A percentile compares a stretch with the other conserved stretches of the same genome.
Conservation (phyloP, 2,797 vertebrate species). For the Dendrocincla fuliginosa region DNA sequence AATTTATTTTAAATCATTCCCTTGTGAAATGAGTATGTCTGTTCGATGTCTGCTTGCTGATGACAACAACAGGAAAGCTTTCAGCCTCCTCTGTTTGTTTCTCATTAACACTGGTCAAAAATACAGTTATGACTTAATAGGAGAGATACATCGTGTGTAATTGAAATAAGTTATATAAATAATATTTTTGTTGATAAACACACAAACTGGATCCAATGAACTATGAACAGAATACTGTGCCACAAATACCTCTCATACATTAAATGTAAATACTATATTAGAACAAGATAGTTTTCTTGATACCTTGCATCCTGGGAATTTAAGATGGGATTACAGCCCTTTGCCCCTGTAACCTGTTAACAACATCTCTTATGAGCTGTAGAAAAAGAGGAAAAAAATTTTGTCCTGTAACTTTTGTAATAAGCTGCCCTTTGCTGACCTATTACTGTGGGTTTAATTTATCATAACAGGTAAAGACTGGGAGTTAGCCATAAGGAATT, state of each 20-base stretch:
- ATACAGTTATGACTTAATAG: neutral
- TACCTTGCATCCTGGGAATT: neutral
- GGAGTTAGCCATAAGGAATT: neutral
- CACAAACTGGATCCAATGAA: neutral
- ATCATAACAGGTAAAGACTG: neutral
- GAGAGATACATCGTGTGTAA: neutral
- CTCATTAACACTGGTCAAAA: neutral
- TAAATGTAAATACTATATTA: neutral
- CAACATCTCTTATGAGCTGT: neutral
- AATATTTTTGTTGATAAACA: neutral
- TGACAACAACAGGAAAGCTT: neutral
- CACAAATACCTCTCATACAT: neutral
- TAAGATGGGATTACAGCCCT: neutral
- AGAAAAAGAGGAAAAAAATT: neutral
- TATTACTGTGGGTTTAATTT: neutral
- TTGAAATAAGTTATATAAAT: neutral
- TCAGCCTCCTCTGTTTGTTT: neutral
- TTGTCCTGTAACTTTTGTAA: neutral
- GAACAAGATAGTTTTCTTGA: neutral
- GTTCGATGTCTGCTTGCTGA: neutral
- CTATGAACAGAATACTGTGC: neutral
- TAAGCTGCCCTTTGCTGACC: neutral
- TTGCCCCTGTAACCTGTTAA: neutral
- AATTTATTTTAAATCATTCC: neutral
- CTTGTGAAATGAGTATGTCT: neutral